These are phyloP conservation scores for human DNA, from an alignment of 2,113 vertebrate genomes.

Conservation along the genomic window GRCh38 chr1:41517001-41517500, in stretches of 20 bases:
- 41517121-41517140: neutral
- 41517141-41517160: neutral
- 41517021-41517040: neutral
- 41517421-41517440: neutral
- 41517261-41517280: neutral
- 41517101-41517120: neutral
- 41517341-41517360: neutral
- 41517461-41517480: neutral
- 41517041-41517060: neutral
- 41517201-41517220: neutral
- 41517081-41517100: neutral
- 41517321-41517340: neutral
- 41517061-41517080: neutral
- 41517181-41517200: neutral
- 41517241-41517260: neutral
- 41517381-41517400: neutral
- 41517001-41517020: neutral
- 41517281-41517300: neutral
- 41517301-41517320: neutral
- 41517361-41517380: neutral
- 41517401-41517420: neutral
- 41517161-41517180: neutral
- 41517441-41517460: neutral
- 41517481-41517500: neutral
- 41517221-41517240: neutral